Evolutionary conservation across 2,888 invertebrate genomes (phyloP), one percentile per base, ranked within the genome.

Genomic region (Ectemnius lituratus): DNA sequence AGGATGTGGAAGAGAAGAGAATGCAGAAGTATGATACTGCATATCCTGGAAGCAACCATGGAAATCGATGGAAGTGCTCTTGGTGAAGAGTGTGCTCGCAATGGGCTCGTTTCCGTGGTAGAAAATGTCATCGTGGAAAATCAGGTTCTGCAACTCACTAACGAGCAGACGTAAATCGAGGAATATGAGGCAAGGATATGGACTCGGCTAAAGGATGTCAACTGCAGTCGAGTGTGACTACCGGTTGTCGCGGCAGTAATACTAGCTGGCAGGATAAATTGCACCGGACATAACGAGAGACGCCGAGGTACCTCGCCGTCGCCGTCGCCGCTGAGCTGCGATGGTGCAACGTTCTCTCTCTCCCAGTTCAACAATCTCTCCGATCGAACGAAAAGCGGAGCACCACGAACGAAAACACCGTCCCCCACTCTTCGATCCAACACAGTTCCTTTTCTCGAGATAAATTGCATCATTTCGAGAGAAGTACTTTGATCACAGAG

Each of bases 141-240:
- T 75, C 73, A 78, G 67, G 75, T 82, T 82, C 69, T 60, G 58
- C 67, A 61, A 71, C 49, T 62, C 64, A 66, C 67, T 73, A 76
- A 78, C 66, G 70, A 75, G 72, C 72, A 60, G 59, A 66, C 70
- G 70, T 70, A 76, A 76, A 80, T 76, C 67, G 67, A 76, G 69
- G 67, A 68, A 78, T 64, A 64, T 67, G 47, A 69, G 59, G 72
- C 71, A 62, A 70, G 67, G 71, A 69, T 74, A 76, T 69, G 67
- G 67, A 52, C 52, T 47, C 61, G 49, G 57, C 60, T 61, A 78
- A 82, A 82, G 78, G 82, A 82, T 82, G 82, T 80, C 82, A 82
- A 76, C 80, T 70, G 82, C 82, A 76, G 62, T 82, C 74, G 76
- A 80, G 82, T 80, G 82, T 82, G 80, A 82, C 80, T 78, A 78